A percentile compares a stretch with the other conserved stretches of the same genome.
These are phyloP conservation scores for Virgularia gustaviana DNA, from an alignment of 92 coral and sea anemone genomes.

Conservation along the genomic window DNA sequence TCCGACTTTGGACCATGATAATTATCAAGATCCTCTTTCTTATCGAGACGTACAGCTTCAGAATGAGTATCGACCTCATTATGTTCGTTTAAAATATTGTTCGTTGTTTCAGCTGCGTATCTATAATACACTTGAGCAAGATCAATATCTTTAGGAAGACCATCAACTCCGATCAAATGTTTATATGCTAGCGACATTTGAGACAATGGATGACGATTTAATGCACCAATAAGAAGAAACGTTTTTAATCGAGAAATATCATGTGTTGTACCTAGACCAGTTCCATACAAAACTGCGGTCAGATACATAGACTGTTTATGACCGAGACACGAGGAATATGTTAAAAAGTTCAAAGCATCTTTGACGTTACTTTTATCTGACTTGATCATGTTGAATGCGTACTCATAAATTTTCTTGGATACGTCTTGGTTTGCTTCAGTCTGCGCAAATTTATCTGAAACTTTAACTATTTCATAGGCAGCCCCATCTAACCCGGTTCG, in stretches of 20 bases:
- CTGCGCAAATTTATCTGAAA: background rate
- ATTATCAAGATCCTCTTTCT: conserved; percentile 81
- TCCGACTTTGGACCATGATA: conserved; percentile 83
- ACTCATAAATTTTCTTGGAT: background rate
- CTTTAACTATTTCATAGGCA: conserved; percentile 11
- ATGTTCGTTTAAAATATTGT: conserved; percentile 63
- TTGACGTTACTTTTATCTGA: conserved; percentile 10
- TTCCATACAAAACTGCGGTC: conserved; percentile 50
- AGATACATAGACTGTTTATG: conserved; percentile 58
- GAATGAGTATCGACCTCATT: conserved; percentile 92
- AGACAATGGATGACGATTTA: conserved; percentile 67
- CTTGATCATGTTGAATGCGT: conserved; percentile 21
- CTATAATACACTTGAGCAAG: conserved; percentile 81
- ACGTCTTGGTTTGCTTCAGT: background rate
- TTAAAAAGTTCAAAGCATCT: conserved; percentile 49
- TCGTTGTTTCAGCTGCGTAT: conserved; percentile 71
- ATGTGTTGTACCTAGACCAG: conserved; percentile 56
- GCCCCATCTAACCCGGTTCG: background rate
- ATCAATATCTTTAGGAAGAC: conserved; percentile 62
- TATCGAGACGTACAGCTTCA: conserved; percentile 91
- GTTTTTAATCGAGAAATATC: background rate
- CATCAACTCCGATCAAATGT: conserved; percentile 76
- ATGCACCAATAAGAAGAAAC: conserved; percentile 55
- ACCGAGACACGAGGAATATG: conserved; percentile 67
- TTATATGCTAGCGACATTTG: conserved; percentile 90